Evolutionary conservation across 2,888 invertebrate species (phyloP).

Genomic region (Caenorhabditis japonica): DNA sequence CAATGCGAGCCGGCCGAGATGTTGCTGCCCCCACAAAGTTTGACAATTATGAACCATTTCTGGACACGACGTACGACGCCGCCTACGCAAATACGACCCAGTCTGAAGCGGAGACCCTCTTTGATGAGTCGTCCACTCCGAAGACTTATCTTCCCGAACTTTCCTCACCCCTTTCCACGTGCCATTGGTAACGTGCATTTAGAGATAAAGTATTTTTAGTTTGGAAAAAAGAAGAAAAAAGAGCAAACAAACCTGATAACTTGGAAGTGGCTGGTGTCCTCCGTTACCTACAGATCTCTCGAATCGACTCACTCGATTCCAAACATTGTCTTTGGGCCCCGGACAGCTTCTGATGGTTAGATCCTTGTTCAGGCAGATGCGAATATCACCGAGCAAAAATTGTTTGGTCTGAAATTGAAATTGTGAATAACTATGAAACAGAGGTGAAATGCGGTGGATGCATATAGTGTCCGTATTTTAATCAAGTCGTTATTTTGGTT

Average conservation of each 20-base stretch:
- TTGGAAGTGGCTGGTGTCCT: slow-evolving; percentile 40
- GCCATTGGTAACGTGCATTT: slow-evolving; percentile 13
- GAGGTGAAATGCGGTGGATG: too few relatives aligned
- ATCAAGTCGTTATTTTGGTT: too few relatives aligned
- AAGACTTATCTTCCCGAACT: background rate
- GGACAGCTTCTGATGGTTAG: slow-evolving; percentile 49
- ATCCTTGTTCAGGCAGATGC: slow-evolving; percentile 53
- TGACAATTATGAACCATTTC: slow-evolving; percentile 11
- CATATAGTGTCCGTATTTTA: too few relatives aligned
- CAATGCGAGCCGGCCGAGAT: background rate
- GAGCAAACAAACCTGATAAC: slow-evolving; percentile 28
- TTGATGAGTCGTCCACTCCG: slow-evolving; percentile 4
- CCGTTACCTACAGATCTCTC: slow-evolving; percentile 8
- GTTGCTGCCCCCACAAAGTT: slow-evolving; percentile 9
- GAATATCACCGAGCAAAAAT: slow-evolving; percentile 54
- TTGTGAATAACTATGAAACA: background rate
- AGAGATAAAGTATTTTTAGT: background rate
- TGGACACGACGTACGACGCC: background rate
- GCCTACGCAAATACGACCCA: slow-evolving; percentile 10
- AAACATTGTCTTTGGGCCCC: slow-evolving; percentile 4
- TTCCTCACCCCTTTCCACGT: too few relatives aligned
- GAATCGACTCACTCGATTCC: slow-evolving; percentile 24
- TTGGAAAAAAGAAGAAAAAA: too few relatives aligned
- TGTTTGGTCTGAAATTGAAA: slow-evolving; percentile 47
- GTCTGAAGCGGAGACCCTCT: background rate